Conservation (phyloP, 2,797 vertebrate species). For the Tragopan temminckii region DNA sequence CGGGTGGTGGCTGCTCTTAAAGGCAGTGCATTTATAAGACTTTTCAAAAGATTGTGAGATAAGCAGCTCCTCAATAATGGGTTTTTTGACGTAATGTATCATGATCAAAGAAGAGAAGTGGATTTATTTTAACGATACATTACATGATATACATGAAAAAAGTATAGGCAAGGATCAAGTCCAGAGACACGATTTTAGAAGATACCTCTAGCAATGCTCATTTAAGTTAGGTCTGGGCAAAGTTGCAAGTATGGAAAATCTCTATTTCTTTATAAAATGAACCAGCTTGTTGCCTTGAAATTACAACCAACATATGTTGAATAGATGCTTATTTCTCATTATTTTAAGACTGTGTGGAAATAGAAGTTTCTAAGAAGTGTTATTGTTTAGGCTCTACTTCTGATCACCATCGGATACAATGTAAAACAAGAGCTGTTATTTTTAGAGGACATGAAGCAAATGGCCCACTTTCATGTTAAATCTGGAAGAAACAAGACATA, state of each 20-base stretch:
- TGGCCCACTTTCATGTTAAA: neutral
- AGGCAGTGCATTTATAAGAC: neutral
- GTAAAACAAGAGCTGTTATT: neutral
- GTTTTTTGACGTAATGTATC: neutral
- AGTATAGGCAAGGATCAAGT: neutral
- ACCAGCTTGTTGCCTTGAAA: neutral
- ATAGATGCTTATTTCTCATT: neutral
- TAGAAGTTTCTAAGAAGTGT: neutral
- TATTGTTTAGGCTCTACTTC: neutral
- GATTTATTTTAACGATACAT: neutral
- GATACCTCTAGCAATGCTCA: neutral
- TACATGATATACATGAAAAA: neutral
- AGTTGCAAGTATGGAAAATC: neutral
- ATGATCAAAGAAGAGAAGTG: neutral
- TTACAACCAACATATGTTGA: neutral
- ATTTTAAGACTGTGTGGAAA: neutral
- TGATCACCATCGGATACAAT: neutral
- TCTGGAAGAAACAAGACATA: constrained; percentile 68
- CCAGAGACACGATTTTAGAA: neutral
- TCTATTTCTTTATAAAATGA: neutral
- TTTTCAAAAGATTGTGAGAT: neutral
- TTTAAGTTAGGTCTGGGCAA: neutral
- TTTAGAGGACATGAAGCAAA: neutral
- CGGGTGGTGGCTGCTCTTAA: neutral
- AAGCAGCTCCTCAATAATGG: neutral